A percentile compares a stretch with the other conserved stretches of the same genome.
These are phyloP conservation scores for Scytalopus superciliaris DNA, from an alignment of 2,113 vertebrate genomes.

Conservation along the genomic window DNA sequence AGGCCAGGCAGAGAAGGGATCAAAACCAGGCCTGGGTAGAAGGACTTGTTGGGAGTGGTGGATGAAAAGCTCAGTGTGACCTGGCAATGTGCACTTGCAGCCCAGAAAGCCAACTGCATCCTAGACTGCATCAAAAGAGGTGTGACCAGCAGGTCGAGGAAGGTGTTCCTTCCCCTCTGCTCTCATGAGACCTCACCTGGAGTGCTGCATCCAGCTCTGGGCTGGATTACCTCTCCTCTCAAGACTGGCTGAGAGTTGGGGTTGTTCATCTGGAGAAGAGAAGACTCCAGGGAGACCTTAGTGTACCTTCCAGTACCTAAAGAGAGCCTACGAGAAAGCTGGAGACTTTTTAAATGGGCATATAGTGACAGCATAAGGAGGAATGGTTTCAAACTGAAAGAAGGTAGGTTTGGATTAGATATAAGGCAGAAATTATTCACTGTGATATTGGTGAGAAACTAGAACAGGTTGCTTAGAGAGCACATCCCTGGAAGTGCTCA, in stretches of 20 bases:
- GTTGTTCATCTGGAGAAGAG: background rate
- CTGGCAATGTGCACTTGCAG: background rate
- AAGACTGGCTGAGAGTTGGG: background rate
- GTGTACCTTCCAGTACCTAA: background rate
- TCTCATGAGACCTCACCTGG: background rate
- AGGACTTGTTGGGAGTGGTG: background rate
- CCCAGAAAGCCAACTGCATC: background rate
- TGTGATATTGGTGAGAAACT: background rate
- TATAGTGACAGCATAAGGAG: background rate
- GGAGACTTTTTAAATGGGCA: background rate
- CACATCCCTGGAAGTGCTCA: background rate
- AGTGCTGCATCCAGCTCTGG: background rate
- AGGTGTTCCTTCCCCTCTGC: background rate
- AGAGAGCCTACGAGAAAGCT: background rate
- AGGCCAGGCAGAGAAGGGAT: background rate
- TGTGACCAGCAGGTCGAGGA: background rate
- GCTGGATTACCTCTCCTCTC: background rate
- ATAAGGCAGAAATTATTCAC: background rate
- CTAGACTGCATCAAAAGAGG: background rate
- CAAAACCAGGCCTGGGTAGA: background rate
- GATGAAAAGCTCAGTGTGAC: background rate
- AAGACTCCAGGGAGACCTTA: background rate
- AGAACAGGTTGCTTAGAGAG: background rate
- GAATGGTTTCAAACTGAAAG: background rate
- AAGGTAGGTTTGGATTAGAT: background rate